phyloP scores from a whole-genome alignment of 2,113 vertebrate species.

The Calyptomena viridis region DNA sequence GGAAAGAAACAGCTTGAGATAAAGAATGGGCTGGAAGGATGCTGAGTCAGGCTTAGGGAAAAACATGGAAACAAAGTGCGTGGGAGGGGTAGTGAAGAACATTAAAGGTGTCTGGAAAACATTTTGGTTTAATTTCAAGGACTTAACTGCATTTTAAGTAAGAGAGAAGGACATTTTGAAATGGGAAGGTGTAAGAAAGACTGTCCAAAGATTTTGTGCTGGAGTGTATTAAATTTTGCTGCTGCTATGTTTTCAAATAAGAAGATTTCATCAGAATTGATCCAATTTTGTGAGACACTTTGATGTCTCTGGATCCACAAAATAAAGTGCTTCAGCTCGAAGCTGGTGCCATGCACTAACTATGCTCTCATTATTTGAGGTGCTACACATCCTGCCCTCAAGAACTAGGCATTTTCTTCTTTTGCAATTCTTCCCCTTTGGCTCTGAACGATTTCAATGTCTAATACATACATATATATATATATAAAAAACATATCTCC shows the following conservation, averaged over 20 bases:
- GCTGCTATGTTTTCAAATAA: neutral
- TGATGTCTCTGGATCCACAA: neutral
- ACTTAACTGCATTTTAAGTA: neutral
- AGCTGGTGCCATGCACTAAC: neutral
- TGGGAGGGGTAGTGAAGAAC: neutral
- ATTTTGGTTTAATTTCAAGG: neutral
- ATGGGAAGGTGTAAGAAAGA: neutral
- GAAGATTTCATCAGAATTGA: neutral
- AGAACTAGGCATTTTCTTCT: neutral
- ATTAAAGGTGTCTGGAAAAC: neutral
- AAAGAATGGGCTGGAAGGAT: neutral
- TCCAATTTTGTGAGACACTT: neutral
- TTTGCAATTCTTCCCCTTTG: neutral
- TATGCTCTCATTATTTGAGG: neutral
- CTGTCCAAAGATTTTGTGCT: neutral
- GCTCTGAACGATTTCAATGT: constrained; percentile 31
- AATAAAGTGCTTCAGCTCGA: neutral
- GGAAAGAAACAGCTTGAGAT: neutral
- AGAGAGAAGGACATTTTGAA: neutral
- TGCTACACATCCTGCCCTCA: neutral
- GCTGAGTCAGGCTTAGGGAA: neutral
- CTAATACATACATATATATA: neutral
- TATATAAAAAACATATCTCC: constrained; percentile 51
- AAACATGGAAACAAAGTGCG: neutral
- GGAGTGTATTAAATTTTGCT: neutral